phyloP scores from a whole-genome alignment of 2,888 invertebrate species.

The Thelaira solivaga region DNA sequence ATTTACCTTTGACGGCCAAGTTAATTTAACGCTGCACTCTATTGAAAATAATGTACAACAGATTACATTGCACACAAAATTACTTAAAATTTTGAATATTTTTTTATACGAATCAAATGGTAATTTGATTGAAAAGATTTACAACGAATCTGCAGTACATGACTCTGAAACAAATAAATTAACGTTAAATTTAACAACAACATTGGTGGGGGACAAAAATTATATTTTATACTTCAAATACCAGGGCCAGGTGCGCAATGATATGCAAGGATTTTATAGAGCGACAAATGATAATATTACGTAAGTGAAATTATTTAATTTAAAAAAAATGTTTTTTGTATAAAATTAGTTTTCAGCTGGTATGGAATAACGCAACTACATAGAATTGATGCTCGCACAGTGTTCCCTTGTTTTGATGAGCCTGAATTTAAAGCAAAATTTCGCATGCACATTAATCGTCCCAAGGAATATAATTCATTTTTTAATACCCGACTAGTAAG shows the following conservation, averaged over 20 bases:
- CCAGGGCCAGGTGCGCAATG: constrained; percentile 77
- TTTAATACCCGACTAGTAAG: constrained; percentile 69
- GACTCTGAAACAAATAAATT: constrained; percentile 75
- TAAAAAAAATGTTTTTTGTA: background rate
- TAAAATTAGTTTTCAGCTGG: constrained; percentile 10
- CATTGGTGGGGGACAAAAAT: constrained; percentile 71
- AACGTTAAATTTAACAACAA: constrained; percentile 73
- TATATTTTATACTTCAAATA: constrained; percentile 78
- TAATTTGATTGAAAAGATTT: constrained; percentile 34
- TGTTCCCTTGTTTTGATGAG: constrained; percentile 88
- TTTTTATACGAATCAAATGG: constrained; percentile 53
- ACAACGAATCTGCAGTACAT: constrained; percentile 58
- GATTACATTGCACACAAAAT: constrained; percentile 78
- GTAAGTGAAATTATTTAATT: constrained; percentile 55
- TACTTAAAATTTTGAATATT: constrained; percentile 63
- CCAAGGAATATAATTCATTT: constrained; percentile 70
- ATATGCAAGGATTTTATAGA: constrained; percentile 68
- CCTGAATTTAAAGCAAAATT: constrained; percentile 83
- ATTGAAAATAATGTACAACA: constrained; percentile 73
- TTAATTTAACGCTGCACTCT: constrained; percentile 78
- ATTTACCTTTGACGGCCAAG: constrained; percentile 70
- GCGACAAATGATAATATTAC: constrained; percentile 67
- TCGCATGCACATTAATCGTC: constrained; percentile 80
- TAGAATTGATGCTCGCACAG: constrained; percentile 81
- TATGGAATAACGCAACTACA: constrained; percentile 80